Evolutionary conservation across 2,113 vertebrate genomes (phyloP).

Genomic region (Ochotona curzoniae): DNA sequence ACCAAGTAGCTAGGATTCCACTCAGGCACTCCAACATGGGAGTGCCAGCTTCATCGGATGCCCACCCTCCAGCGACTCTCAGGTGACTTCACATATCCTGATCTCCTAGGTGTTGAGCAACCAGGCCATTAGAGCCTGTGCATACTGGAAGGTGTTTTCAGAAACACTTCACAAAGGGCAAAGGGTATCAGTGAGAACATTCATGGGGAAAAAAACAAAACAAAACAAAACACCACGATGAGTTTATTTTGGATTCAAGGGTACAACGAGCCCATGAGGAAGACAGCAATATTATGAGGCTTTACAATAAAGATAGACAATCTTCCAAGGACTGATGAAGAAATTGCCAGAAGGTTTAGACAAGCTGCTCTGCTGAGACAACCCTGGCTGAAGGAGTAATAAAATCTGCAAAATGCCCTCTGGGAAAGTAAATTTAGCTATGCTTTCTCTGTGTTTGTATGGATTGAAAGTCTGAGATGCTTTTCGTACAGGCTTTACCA

Average conservation of each 20-base stretch:
- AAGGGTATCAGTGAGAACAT: not conserved
- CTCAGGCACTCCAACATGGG: too few species aligned
- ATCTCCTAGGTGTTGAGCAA: not conserved
- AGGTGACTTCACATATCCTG: not conserved
- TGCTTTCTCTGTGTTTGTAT: not conserved
- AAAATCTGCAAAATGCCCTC: not conserved
- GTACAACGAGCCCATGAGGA: not conserved
- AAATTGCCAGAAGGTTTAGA: not conserved
- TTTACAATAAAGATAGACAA: not conserved
- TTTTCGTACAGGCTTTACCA: constrained; percentile 5
- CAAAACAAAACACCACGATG: not conserved
- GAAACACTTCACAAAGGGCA: not conserved
- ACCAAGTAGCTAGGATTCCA: too few species aligned
- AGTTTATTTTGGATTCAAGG: not conserved
- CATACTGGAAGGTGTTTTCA: not conserved
- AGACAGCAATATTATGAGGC: not conserved
- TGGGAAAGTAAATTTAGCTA: not conserved
- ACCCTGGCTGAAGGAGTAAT: not conserved
- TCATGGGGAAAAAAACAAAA: not conserved
- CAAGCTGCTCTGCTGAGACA: not conserved
- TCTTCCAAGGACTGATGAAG: not conserved
- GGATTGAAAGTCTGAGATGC: not conserved
- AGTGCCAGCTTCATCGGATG: too few species aligned
- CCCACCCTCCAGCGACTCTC: too few species aligned
- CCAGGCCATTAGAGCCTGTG: not conserved